Conservation (phyloP, 1,140 invertebrate genomes). For the Meloidogyne exigua region DNA sequence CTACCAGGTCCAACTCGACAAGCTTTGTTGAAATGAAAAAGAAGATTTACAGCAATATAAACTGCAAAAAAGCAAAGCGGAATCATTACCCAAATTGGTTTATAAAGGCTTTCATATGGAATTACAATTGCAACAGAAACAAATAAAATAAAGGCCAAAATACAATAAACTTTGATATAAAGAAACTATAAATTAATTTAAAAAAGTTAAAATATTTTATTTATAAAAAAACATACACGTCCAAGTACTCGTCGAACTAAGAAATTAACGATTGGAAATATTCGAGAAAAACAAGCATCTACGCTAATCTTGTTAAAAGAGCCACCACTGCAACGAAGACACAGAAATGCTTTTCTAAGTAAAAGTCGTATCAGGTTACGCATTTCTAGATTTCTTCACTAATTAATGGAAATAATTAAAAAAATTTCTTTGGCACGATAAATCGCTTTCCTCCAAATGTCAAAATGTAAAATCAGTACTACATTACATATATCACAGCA, state of each 20-base stretch:
- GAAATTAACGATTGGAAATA: slow-evolving; percentile 29
- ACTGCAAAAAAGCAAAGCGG: slow-evolving; percentile 34
- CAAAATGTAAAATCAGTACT: no score
- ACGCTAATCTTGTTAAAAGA: background rate
- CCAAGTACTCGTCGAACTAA: slow-evolving; percentile 31
- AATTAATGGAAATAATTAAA: no score
- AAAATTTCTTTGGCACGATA: no score
- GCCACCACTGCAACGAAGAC: background rate
- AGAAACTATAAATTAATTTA: slow-evolving; percentile 51
- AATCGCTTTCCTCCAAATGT: no score
- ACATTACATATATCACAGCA: no score
- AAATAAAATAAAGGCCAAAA: slow-evolving; percentile 52
- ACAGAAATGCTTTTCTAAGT: background rate
- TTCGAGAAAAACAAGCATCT: slow-evolving; percentile 9
- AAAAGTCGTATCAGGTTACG: background rate
- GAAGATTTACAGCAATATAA: slow-evolving; percentile 28
- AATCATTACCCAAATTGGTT: slow-evolving; percentile 38
- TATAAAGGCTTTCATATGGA: slow-evolving; percentile 52
- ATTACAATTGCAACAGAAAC: slow-evolving; percentile 52
- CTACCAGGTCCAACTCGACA: slow-evolving; percentile 44
- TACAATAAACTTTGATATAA: slow-evolving; percentile 52
- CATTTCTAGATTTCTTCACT: background rate
- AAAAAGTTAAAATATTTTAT: background rate
- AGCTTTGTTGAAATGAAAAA: slow-evolving; percentile 59
- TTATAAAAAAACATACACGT: slow-evolving; percentile 29